Percentiles rank a stretch among this genome's conserved stretches.
Conservation (phyloP, 2,113 vertebrate species). For the Turnix velox region DNA sequence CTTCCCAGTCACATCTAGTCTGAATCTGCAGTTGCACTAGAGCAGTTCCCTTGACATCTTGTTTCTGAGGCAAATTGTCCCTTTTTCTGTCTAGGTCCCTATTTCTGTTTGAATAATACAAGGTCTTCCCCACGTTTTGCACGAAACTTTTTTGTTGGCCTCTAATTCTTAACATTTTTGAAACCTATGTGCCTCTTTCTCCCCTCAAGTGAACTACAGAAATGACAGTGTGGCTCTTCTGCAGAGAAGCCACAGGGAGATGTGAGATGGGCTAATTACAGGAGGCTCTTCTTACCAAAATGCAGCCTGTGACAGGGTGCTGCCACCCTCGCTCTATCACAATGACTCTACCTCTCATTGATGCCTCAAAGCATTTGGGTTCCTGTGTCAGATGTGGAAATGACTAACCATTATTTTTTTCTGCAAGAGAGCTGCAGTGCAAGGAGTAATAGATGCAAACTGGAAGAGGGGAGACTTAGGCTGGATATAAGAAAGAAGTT, state of each 20-base stretch:
- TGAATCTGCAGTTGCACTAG: neutral
- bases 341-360: neutral
- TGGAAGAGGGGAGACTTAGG: no score
- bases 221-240: neutral
- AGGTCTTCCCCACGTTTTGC: neutral
- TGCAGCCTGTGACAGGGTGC: fast-evolving
- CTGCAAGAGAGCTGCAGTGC: neutral
- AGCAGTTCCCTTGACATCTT: neutral
- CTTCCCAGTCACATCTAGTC: neutral
- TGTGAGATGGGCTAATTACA: fast-evolving
- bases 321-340: fast-evolving
- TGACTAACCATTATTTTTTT: neutral
- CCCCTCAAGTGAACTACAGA: neutral
- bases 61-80: neutral
- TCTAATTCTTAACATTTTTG: neutral
- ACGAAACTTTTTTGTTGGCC: neutral
- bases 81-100: neutral
- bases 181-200: neutral
- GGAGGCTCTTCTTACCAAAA: neutral
- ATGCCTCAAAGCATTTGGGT: neutral
- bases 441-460: no score
- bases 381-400: neutral
- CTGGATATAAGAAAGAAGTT: no score
- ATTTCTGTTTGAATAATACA: neutral
- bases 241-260: neutral